Conservation (phyloP, 2,113 vertebrate genomes). For the Coptodon rendalli region DNA sequence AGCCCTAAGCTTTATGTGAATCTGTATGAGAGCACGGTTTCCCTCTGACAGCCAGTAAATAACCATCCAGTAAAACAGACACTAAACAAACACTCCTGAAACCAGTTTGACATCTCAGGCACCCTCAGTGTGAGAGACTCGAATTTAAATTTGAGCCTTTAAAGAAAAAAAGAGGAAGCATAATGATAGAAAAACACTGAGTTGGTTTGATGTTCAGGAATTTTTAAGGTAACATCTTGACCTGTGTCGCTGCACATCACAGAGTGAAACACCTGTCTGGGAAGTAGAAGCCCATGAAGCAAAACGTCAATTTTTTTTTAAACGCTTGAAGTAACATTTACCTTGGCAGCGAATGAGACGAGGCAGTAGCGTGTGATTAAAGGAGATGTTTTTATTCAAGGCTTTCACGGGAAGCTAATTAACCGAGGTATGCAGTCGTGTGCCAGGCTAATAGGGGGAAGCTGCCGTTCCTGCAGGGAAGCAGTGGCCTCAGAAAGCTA, state of each 20-base stretch:
- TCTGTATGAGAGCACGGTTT: background rate
- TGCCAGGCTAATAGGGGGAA: slow-evolving; percentile 79
- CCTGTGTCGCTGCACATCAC: slow-evolving; percentile 47
- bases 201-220: slow-evolving; percentile 73
- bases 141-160: slow-evolving; percentile 51
- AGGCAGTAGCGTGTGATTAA: slow-evolving; percentile 84
- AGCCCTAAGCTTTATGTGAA: background rate
- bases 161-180: background rate
- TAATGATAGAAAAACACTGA: slow-evolving; percentile 47
- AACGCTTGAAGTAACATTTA: slow-evolving; percentile 80
- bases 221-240: slow-evolving; percentile 54
- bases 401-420: slow-evolving; percentile 94
- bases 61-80: slow-evolving; percentile 39
- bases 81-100: slow-evolving; percentile 46
- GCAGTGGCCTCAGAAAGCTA: slow-evolving; percentile 70
- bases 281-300: slow-evolving; percentile 67
- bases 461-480: slow-evolving; percentile 80
- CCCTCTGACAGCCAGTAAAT: slow-evolving; percentile 49
- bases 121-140: slow-evolving; percentile 16
- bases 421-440: slow-evolving; percentile 81
- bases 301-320: slow-evolving; percentile 13
- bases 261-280: slow-evolving; percentile 65
- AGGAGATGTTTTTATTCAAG: slow-evolving; percentile 82
- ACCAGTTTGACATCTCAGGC: slow-evolving; percentile 40
- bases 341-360: slow-evolving; percentile 88